Conservation (phyloP, 2,888 invertebrate genomes). For the Caenorhabditis doughertyi region DNA sequence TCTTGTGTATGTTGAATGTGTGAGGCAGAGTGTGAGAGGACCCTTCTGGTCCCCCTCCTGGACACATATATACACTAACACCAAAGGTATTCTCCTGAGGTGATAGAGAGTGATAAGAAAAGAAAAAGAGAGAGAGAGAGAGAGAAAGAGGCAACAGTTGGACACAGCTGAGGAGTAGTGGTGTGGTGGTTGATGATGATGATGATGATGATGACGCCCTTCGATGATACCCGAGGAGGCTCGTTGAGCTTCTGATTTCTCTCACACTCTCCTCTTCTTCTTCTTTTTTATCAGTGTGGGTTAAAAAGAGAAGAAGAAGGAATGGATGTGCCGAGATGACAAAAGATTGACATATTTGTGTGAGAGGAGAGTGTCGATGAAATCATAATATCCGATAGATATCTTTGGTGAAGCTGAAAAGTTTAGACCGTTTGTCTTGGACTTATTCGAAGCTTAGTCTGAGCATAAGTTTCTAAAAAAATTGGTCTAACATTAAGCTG, state of each 20-base stretch:
- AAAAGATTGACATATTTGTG: constrained; percentile 30
- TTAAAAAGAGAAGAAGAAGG: constrained; percentile 17
- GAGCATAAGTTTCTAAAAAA: too few species aligned
- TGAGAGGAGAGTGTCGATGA: not conserved
- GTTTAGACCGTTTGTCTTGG: too few species aligned
- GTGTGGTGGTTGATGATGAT: constrained; percentile 40
- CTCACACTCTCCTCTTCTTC: constrained; percentile 10
- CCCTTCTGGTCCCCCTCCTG: too few species aligned
- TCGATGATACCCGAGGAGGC: constrained; percentile 28
- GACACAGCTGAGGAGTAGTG: constrained; percentile 37
- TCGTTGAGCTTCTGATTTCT: constrained; percentile 60
- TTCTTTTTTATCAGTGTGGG: constrained; percentile 23
- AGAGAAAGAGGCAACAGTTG: constrained; percentile 45
- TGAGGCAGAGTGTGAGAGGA: constrained; percentile 9
- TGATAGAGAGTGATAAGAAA: too few species aligned
- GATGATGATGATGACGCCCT: too few species aligned
- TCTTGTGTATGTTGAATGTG: constrained; percentile 54
- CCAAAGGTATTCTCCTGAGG: too few species aligned
- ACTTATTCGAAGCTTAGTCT: too few species aligned
- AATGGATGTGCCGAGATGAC: constrained; percentile 13
- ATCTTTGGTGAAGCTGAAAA: too few species aligned
- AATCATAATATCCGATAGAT: too few species aligned
- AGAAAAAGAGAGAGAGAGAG: constrained; percentile 8
- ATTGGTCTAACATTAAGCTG: too few species aligned
- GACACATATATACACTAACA: too few species aligned